Conservation (phyloP, 2,113 vertebrate species). For the Aspidoscelis tigris region DNA sequence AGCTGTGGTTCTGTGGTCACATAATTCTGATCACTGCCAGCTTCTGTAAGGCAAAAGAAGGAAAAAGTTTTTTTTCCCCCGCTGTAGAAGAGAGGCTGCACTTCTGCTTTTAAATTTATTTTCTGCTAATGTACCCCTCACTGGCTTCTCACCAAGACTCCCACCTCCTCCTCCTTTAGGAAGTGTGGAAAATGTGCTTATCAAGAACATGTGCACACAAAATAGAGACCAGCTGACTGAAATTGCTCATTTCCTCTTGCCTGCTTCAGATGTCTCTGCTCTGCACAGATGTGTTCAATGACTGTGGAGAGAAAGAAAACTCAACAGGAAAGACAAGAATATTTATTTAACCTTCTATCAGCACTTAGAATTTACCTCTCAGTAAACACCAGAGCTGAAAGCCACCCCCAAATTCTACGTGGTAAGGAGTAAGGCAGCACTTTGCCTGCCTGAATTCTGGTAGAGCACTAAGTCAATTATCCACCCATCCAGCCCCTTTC, state of each 20-base stretch:
- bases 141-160: background rate
- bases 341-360: conserved; percentile 9
- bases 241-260: background rate
- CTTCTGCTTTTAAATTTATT: background rate
- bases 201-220: conserved; percentile 7
- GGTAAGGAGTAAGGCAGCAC: background rate
- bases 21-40: conserved; percentile 87
- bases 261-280: rapidly evolving
- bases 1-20: conserved; percentile 92
- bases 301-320: conserved; percentile 6
- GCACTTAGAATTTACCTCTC: background rate
- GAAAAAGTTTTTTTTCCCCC: background rate
- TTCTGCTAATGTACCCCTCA: rapidly evolving
- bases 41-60: conserved; percentile 75
- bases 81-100: background rate
- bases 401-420: background rate
- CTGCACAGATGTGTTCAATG: background rate
- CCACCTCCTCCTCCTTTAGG: conserved; percentile 1
- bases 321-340: background rate
- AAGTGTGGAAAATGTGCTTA: conserved; percentile 33
- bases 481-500: background rate
- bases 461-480: background rate
- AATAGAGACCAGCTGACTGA: background rate
- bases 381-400: background rate
- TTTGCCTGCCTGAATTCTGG: background rate